Percentiles rank a stretch among this genome's conserved stretches.
phyloP scores from a whole-genome alignment of 2,797 vertebrate species.

The Allobates femoralis region DNA sequence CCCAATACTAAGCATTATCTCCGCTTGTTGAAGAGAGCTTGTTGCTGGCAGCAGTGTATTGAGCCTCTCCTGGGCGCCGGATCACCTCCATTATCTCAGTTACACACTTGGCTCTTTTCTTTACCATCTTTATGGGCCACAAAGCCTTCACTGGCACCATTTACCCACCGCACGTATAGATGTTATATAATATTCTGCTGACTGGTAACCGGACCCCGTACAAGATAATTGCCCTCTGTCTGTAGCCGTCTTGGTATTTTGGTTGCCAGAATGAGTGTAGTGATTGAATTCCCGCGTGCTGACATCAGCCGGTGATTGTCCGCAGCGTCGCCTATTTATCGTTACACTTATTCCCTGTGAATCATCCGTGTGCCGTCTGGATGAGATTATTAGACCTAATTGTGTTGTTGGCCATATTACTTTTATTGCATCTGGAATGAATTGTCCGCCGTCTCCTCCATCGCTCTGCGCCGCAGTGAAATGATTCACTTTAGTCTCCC shows the following conservation, averaged over 20 bases:
- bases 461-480: neutral
- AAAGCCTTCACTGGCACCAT: too few relatives aligned
- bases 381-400: slow-evolving; percentile 28
- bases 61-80: neutral
- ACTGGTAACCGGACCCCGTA: neutral
- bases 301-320: neutral
- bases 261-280: neutral
- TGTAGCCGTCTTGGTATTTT: neutral
- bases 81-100: neutral
- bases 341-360: slow-evolving; percentile 24
- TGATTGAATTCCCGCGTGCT: neutral
- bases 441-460: neutral
- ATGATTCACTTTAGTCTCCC: slow-evolving; percentile 18
- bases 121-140: neutral
- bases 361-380: neutral
- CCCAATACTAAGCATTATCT: too few relatives aligned
- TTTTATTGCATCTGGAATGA: slow-evolving; percentile 22
- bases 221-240: neutral
- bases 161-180: neutral
- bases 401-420: slow-evolving; percentile 34
- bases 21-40: too few relatives aligned
- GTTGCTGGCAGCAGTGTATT: neutral
- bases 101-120: neutral
- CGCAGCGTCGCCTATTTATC: slow-evolving; percentile 14
- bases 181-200: neutral